These are phyloP conservation scores for Pampusana beccarii DNA, from an alignment of 2,113 vertebrate genomes.

Conservation along the genomic window DNA sequence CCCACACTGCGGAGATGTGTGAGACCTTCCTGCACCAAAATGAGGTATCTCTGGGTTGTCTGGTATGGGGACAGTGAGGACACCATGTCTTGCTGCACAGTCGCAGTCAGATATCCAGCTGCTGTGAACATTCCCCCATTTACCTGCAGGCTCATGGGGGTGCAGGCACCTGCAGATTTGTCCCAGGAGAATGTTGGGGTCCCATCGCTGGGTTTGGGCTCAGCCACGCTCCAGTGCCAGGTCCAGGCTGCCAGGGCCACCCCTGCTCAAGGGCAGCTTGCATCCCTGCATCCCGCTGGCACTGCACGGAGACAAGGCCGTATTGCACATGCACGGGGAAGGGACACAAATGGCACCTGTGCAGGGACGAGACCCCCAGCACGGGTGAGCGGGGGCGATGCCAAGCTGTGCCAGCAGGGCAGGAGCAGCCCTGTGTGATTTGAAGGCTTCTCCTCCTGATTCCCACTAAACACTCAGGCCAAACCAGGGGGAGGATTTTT, in stretches of 20 bases:
- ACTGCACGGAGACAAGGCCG: neutral
- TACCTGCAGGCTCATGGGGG: too few relatives aligned
- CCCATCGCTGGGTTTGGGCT: neutral
- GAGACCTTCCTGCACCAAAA: neutral
- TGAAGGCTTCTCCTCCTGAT: neutral
- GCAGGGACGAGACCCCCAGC: too few relatives aligned
- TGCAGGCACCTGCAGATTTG: too few relatives aligned
- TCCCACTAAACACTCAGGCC: neutral
- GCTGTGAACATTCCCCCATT: neutral
- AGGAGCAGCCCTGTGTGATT: rapidly evolving
- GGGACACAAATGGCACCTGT: too few relatives aligned
- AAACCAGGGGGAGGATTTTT: neutral
- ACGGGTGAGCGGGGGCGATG: rapidly evolving
- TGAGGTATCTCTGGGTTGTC: rapidly evolving
- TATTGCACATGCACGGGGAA: neutral
- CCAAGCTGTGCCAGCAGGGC: neutral
- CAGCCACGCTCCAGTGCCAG: neutral
- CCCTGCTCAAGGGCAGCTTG: neutral
- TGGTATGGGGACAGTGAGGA: neutral
- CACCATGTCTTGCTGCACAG: rapidly evolving
- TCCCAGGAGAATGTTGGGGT: too few relatives aligned
- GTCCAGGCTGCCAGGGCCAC: neutral
- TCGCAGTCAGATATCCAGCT: neutral
- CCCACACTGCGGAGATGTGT: too few relatives aligned
- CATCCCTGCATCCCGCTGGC: neutral